Evolutionary conservation across 1,140 invertebrate genomes (phyloP).

Genomic region (Bursaphelenchus mucronatus): DNA sequence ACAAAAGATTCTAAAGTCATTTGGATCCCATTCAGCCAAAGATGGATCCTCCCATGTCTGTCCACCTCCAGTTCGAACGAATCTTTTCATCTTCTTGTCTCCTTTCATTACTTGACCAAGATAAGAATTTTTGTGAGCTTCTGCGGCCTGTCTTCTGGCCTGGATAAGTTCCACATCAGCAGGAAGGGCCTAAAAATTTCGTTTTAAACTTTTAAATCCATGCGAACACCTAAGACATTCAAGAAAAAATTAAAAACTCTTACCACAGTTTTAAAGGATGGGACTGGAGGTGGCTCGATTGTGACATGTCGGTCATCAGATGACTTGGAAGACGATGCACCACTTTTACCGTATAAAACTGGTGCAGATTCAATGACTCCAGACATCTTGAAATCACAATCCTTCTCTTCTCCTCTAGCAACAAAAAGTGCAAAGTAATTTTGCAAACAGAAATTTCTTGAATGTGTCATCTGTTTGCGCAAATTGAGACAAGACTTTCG

Average conservation of each 20-base stretch:
- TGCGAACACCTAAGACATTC: conserved; percentile 6
- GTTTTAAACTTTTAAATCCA: conserved; percentile 10
- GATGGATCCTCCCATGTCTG: conserved; percentile 54
- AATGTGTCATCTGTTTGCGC: neutral
- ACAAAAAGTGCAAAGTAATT: neutral
- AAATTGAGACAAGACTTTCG: neutral
- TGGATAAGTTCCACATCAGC: conserved; percentile 52
- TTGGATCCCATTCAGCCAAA: conserved; percentile 59
- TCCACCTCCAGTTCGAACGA: conserved; percentile 55
- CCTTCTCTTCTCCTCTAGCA: conserved; percentile 1
- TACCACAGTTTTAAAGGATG: conserved; percentile 16
- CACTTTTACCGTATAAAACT: conserved; percentile 11
- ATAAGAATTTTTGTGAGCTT: conserved; percentile 50
- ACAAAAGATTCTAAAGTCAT: conserved; percentile 94
- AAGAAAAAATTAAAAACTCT: conserved; percentile 7
- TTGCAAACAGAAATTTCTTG: neutral
- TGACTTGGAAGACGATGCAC: conserved; percentile 1
- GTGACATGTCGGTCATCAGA: neutral
- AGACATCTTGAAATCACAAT: conserved; percentile 1
- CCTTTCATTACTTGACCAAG: conserved; percentile 54
- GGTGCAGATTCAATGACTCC: conserved; percentile 14
- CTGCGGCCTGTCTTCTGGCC: conserved; percentile 40
- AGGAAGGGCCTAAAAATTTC: conserved; percentile 48
- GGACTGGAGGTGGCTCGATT: neutral
- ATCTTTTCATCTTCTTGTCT: conserved; percentile 59